These are phyloP conservation scores for Noctilio leporinus DNA, from an alignment of 2,113 vertebrate species.

Conservation along the genomic window DNA sequence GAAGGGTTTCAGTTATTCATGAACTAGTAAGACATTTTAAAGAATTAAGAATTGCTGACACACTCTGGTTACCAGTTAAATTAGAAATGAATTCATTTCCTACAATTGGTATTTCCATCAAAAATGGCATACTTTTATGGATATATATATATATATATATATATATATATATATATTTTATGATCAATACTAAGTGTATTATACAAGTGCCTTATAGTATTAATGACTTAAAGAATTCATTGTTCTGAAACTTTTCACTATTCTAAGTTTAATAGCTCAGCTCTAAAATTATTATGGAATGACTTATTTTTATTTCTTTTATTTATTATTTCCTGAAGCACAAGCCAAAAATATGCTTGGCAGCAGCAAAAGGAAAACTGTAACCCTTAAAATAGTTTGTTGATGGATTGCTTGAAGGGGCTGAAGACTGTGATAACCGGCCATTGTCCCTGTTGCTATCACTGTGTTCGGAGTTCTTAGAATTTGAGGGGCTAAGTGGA, in stretches of 20 bases:
- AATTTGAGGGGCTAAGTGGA: neutral
- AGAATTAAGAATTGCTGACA: neutral
- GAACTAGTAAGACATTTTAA: neutral
- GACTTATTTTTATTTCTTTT: slow-evolving; percentile 55
- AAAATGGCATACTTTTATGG: neutral
- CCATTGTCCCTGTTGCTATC: neutral
- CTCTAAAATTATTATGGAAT: slow-evolving; percentile 29
- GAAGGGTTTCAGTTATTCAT: neutral
- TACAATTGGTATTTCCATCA: neutral
- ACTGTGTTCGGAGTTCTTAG: neutral
- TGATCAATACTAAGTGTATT: neutral
- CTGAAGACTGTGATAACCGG: slow-evolving; percentile 3
- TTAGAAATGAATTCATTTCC: neutral
- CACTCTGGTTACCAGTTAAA: neutral
- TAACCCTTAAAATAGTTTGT: slow-evolving; percentile 41
- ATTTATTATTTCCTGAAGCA: slow-evolving; percentile 31
- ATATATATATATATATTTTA: slow-evolving; percentile 14
- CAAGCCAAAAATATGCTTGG: slow-evolving; percentile 40
- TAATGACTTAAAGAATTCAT: slow-evolving; percentile 18
- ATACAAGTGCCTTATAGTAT: neutral
- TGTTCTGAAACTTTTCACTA: neutral
- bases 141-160: neutral
- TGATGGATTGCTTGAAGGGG: slow-evolving; percentile 19
- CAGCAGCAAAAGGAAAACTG: slow-evolving; percentile 29
- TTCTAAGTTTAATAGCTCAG: slow-evolving; percentile 6